Conservation (phyloP, 2,797 vertebrate genomes). For the Poeciliopsis turneri region DNA sequence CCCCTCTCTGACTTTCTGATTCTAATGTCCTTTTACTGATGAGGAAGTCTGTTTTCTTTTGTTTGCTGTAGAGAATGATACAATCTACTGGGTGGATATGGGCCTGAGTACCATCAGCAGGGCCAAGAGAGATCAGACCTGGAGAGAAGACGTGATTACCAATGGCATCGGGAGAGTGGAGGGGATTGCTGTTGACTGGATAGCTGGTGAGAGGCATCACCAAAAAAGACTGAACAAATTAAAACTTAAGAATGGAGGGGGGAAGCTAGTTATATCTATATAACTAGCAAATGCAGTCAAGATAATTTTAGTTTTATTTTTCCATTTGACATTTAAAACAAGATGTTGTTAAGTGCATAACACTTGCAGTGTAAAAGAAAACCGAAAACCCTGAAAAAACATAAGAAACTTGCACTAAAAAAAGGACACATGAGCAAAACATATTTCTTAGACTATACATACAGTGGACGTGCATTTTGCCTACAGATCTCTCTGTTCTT, state of each 20-base stretch:
- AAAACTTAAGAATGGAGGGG: background rate
- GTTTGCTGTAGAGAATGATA: constrained; percentile 87
- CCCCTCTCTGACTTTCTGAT: background rate
- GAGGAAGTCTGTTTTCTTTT: background rate
- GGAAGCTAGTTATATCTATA: too few species aligned
- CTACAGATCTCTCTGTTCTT: background rate
- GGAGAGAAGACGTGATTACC: constrained; percentile 93
- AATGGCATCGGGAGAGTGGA: constrained; percentile 95
- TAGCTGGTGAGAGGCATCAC: constrained; percentile 84
- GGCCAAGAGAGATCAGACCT: constrained; percentile 93
- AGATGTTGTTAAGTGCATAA: background rate
- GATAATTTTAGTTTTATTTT: background rate
- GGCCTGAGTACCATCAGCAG: constrained; percentile 95
- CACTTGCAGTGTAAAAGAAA: background rate
- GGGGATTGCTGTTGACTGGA: constrained; percentile 96
- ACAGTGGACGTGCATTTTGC: background rate
- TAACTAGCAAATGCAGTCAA: too few species aligned
- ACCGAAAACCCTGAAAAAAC: background rate
- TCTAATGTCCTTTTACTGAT: background rate
- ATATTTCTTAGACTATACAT: constrained; percentile 1
- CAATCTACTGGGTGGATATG: constrained; percentile 98
- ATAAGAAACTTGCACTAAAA: background rate
- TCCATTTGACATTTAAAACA: background rate
- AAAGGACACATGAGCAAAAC: background rate
- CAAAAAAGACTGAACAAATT: too few species aligned